These are phyloP conservation scores for Lasioglossum pauxillum DNA, from an alignment of 2,888 invertebrate species.

Conservation along the genomic window DNA sequence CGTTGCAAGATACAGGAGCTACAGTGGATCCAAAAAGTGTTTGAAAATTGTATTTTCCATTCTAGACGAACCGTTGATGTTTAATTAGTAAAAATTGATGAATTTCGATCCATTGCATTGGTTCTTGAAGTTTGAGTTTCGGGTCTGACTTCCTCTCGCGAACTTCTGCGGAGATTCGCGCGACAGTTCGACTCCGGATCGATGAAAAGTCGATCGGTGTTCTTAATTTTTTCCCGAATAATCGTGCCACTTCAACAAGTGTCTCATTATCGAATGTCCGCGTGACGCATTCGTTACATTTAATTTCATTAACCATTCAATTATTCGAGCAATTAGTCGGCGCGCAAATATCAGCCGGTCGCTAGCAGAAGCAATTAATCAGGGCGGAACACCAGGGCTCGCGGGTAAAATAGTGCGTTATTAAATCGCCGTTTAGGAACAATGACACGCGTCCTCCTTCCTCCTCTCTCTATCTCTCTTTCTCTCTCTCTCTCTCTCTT, in stretches of 20 bases:
- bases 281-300: background rate
- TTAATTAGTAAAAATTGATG: too few relatives aligned
- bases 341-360: constrained; percentile 7
- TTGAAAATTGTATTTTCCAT: too few relatives aligned
- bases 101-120: too few relatives aligned
- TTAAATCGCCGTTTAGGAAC: background rate
- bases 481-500: background rate
- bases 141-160: background rate
- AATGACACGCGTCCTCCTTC: background rate
- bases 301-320: constrained; percentile 16
- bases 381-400: background rate
- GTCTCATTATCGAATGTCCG: background rate
- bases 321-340: constrained; percentile 11
- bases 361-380: constrained; percentile 5
- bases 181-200: too few relatives aligned
- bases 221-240: background rate
- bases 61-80: too few relatives aligned
- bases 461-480: background rate
- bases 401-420: constrained; percentile 14
- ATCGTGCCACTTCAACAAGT: background rate
- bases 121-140: background rate
- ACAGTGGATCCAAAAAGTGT: too few relatives aligned
- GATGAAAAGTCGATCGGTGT: background rate
- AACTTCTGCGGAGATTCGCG: too few relatives aligned
- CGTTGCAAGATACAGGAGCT: too few relatives aligned